Evolutionary conservation across 1,140 invertebrate species (phyloP).

Genomic region (Brachionus angularis): DNA sequence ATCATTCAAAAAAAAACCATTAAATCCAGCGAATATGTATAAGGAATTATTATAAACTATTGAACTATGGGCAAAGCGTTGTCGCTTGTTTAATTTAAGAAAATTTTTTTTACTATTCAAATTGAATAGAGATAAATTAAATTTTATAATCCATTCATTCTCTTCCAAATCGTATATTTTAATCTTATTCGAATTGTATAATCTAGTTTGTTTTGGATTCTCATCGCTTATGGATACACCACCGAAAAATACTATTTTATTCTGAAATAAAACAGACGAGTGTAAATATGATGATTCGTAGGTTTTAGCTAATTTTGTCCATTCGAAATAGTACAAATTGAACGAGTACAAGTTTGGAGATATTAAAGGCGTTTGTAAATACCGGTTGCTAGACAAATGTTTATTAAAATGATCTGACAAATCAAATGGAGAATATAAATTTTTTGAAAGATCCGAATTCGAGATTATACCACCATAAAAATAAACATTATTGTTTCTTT

Average conservation of each 20-base stretch:
- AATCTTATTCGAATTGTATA: constrained; percentile 21
- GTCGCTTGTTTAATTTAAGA: background rate
- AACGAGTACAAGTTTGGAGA: constrained; percentile 11
- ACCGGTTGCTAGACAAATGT: background rate
- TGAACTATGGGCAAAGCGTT: background rate
- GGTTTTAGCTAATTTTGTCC: constrained; percentile 5
- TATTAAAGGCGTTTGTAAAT: background rate
- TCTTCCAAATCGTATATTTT: background rate
- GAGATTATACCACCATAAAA: constrained; percentile 24
- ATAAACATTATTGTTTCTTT: constrained; percentile 21
- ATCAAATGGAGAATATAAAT: too few relatives aligned
- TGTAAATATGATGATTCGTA: background rate
- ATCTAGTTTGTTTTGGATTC: background rate
- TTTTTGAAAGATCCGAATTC: background rate
- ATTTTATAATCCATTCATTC: background rate
- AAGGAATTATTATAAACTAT: constrained; percentile 9
- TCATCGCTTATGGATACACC: background rate
- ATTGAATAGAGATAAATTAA: too few relatives aligned
- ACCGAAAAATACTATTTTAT: constrained; percentile 15
- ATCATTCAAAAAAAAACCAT: constrained; percentile 7
- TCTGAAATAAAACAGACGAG: background rate
- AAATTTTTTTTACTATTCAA: background rate
- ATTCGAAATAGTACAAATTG: background rate
- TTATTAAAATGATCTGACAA: too few relatives aligned
- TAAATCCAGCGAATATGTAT: constrained; percentile 40